Base-by-base conservation (phyloP, 2,888 invertebrate genomes). In the Drosophila atripex region DNA sequence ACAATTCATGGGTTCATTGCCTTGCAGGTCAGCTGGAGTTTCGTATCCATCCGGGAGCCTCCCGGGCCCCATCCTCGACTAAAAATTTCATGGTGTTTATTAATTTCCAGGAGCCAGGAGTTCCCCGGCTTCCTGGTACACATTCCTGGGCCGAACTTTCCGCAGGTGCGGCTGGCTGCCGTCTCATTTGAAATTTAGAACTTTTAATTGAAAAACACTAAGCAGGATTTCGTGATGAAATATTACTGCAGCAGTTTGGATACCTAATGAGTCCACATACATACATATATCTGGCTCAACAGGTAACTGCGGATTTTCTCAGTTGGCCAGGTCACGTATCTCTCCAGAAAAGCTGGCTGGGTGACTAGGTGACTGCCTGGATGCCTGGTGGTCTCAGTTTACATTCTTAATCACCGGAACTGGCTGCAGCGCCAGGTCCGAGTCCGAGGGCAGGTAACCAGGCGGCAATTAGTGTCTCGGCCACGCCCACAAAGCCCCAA, bases 111-210 rank as follows among this genome's bases (percentile, higher is more conserved):
- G 14, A 28, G 39, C 30, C 28, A 38, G 52, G 30, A n/a, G 71
- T 39, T 35, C n/a, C n/a, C n/a, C n/a, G n/a, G n/a, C n/a, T n/a
- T n/a, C 51, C 50, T 56, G 56, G 58, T 46, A 45, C 14, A 68
- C 56, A 25, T 54, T 58, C 69, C 68, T 14, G 52, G n/a, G 51
- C 39, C 55, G 65, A 68, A 58, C 47, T 65, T 60, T 51, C 35
- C 45, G 45, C 71, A 41, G 54, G 51, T 50, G 51, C 35, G 54
- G 46, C 41, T 75, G 54, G 46, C 41, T 75, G 71, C 74, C 61
- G 56, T 56, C 69, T 64, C 74, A 82, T 83, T 79, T 75, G 23
- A 83, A 86, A 83, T 83, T 86, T 79, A 74, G 71, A 84, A 86
- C 76, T 84, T 84, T 86, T 86, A 82, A 86, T 82, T 82, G 85